Percentiles rank a stretch among this genome's conserved stretches.
Conservation (phyloP, 2,113 vertebrate genomes). For the Ellobius talpinus region DNA sequence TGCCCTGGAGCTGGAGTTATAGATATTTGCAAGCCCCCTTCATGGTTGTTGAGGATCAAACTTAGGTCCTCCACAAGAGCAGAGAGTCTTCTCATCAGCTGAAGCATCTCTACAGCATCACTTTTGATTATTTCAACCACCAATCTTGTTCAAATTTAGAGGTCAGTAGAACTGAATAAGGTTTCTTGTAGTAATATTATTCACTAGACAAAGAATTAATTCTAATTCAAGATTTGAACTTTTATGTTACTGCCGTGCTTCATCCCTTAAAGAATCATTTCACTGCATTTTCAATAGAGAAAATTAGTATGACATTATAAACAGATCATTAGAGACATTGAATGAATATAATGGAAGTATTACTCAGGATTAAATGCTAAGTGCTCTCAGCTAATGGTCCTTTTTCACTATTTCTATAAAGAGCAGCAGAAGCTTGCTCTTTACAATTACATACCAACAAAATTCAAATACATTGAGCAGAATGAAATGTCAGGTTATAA, state of each 20-base stretch:
- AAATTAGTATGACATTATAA: constrained; percentile 80
- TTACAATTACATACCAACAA: background rate
- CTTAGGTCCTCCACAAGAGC: background rate
- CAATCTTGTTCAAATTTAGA: constrained; percentile 61
- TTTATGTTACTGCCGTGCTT: constrained; percentile 79
- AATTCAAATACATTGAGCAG: background rate
- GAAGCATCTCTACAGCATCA: background rate
- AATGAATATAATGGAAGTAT: constrained; percentile 78
- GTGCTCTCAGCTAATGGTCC: background rate
- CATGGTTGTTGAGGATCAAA: background rate
- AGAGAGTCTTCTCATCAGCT: background rate
- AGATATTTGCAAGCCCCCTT: background rate
- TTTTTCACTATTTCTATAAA: constrained; percentile 51
- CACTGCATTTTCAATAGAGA: constrained; percentile 78
- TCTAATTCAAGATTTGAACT: constrained; percentile 84
- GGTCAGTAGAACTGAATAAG: constrained; percentile 40
- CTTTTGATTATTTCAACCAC: constrained; percentile 64
- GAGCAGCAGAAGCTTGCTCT: background rate
- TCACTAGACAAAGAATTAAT: constrained; percentile 78
- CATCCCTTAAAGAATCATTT: constrained; percentile 77
- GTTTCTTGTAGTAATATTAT: constrained; percentile 69
- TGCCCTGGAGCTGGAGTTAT: too few relatives aligned
- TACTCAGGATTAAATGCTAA: constrained; percentile 73
- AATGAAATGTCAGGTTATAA: constrained; percentile 13
- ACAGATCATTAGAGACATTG: constrained; percentile 82